Conservation (phyloP, 2,888 invertebrate genomes). For the Caenorhabditis angaria region DNA sequence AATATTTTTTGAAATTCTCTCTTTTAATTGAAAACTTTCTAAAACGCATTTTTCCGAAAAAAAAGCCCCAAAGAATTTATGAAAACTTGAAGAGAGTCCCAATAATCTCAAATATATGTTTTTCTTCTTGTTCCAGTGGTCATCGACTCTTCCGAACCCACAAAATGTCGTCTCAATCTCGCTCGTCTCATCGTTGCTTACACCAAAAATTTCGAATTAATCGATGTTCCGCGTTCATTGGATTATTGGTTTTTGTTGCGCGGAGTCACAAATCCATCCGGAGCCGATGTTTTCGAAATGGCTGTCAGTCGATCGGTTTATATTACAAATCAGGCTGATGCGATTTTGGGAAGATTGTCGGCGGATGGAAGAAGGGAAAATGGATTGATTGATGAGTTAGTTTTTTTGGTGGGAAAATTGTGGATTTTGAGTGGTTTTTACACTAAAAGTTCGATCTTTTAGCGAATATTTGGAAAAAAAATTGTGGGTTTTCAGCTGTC, state of each 20-base stretch:
- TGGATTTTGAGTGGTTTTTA: too few relatives aligned
- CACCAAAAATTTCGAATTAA: conserved; percentile 68
- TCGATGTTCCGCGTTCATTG: conserved; percentile 62
- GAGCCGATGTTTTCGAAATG: conserved; percentile 67
- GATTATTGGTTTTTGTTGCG: conserved; percentile 68
- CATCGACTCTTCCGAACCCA: conserved; percentile 54
- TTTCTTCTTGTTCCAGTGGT: too few relatives aligned
- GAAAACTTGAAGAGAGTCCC: too few relatives aligned
- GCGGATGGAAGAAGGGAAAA: conserved; percentile 45
- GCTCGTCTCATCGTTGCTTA: conserved; percentile 66
- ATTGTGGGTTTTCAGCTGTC: too few relatives aligned
- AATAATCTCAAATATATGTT: too few relatives aligned
- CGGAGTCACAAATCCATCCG: conserved; percentile 52
- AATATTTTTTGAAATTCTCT: too few relatives aligned
- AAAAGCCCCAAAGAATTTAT: too few relatives aligned
- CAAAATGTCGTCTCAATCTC: conserved; percentile 63
- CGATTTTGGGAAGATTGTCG: conserved; percentile 60
- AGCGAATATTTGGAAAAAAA: too few relatives aligned
- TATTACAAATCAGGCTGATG: conserved; percentile 54
- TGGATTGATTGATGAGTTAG: conserved; percentile 68
- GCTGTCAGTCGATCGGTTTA: conserved; percentile 67
- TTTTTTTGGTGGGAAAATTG: neutral
- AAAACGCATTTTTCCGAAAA: too few relatives aligned
- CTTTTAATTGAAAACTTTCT: too few relatives aligned
- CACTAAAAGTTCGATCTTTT: too few relatives aligned